These are phyloP conservation scores for Euura lappo DNA, from an alignment of 1,140 invertebrate genomes.

Conservation along the genomic window DNA sequence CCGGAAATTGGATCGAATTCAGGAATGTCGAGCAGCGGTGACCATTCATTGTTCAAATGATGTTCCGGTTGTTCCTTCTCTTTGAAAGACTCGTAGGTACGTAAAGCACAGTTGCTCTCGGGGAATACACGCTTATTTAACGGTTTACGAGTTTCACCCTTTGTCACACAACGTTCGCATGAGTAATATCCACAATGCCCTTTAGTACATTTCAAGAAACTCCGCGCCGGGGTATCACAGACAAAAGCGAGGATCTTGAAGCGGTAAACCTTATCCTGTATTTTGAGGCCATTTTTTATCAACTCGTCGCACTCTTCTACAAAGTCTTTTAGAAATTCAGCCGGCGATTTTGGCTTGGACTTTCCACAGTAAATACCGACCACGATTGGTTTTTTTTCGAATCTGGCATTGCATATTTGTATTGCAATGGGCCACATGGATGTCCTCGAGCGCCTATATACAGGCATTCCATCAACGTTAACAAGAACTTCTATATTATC, in stretches of 20 bases:
- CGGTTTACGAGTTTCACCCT: conserved; percentile 2
- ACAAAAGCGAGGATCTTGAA: too few species aligned
- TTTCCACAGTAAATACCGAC: too few species aligned
- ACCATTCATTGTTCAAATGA: background rate
- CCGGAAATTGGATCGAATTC: background rate
- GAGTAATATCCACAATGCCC: conserved; percentile 17
- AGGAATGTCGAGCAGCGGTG: background rate
- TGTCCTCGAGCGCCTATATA: conserved; percentile 17
- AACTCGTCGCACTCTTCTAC: too few species aligned
- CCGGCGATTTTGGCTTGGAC: too few species aligned
- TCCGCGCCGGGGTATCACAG: too few species aligned
- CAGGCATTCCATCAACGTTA: conserved; percentile 27
- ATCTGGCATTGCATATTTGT: conserved; percentile 15
- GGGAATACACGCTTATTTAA: conserved; percentile 23
- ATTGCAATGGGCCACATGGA: conserved; percentile 23
- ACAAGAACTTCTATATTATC: conserved; percentile 25
- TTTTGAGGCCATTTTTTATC: too few species aligned
- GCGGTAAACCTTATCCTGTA: too few species aligned
- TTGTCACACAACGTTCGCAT: conserved; percentile 18
- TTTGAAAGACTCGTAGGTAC: conserved; percentile 16
- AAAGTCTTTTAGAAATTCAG: too few species aligned
- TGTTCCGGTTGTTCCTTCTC: background rate
- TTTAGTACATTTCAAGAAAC: conserved; percentile 21
- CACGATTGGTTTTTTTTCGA: too few species aligned
- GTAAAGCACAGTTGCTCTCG: conserved; percentile 23